Evolutionary conservation across 1,140 invertebrate genomes (phyloP).

Genomic region (Rhagoletis zephyria): DNA sequence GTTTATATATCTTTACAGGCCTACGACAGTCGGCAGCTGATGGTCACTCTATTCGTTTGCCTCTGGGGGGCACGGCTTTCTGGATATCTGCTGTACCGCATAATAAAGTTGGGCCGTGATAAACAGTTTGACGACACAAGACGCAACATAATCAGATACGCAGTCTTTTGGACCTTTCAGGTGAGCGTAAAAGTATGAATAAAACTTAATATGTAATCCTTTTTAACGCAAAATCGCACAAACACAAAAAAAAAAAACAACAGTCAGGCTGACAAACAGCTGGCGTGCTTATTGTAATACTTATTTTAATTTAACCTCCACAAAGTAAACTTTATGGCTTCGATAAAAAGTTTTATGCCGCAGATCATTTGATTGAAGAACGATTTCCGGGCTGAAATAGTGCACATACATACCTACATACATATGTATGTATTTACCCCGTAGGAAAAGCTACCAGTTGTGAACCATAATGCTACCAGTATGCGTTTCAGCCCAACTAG

Average conservation of each 20-base stretch:
- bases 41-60: conserved; percentile 89
- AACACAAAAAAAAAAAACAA: background rate
- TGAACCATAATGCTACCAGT: too few relatives aligned
- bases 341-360: background rate
- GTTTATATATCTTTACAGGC: conserved; percentile 75
- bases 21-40: conserved; percentile 88
- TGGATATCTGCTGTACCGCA: conserved; percentile 88
- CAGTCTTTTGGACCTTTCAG: conserved; percentile 93
- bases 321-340: background rate
- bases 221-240: background rate
- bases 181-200: conserved; percentile 73
- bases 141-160: conserved; percentile 88
- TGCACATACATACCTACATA: too few relatives aligned
- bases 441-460: too few relatives aligned
- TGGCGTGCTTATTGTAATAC: background rate
- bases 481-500: too few relatives aligned
- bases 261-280: background rate
- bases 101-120: conserved; percentile 90
- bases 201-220: background rate
- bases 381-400: too few relatives aligned
- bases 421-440: too few relatives aligned
- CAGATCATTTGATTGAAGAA: background rate
- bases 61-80: conserved; percentile 89
- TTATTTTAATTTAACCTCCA: conserved; percentile 17
- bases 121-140: conserved; percentile 91